phyloP scores from a whole-genome alignment of 2,888 invertebrate species.

The Drosophila recens region DNA sequence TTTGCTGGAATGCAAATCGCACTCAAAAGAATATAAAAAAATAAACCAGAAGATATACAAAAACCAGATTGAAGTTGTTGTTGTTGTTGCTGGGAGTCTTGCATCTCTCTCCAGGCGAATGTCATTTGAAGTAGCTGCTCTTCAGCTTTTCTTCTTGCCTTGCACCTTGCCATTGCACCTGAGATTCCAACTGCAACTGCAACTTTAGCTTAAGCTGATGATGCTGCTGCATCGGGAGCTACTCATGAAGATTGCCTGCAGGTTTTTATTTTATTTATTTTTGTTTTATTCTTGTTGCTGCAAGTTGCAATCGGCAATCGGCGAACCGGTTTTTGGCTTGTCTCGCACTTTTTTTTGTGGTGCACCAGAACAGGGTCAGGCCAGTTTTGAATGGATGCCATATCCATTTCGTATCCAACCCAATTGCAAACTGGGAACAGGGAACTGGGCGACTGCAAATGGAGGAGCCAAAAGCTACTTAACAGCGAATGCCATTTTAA shows the following conservation, averaged over 20 bases:
- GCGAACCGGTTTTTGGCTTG: constrained; percentile 60
- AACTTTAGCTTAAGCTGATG: constrained; percentile 39
- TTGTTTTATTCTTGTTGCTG: constrained; percentile 22
- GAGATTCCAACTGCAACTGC: constrained; percentile 42
- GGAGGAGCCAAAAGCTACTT: constrained; percentile 42
- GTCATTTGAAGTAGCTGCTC: constrained; percentile 41
- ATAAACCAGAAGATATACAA: constrained; percentile 13
- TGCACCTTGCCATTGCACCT: constrained; percentile 60
- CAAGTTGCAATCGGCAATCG: neutral
- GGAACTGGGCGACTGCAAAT: constrained; percentile 11
- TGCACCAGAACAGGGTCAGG: constrained; percentile 77
- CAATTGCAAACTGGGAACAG: constrained; percentile 4
- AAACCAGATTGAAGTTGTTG: constrained; percentile 50
- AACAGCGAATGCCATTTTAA: constrained; percentile 47
- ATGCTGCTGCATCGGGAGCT: constrained; percentile 40
- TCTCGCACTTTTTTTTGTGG: constrained; percentile 50
- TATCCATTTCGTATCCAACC: constrained; percentile 42
- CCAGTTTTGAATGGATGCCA: constrained; percentile 67
- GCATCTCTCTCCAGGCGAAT: constrained; percentile 29
- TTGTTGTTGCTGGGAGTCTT: constrained; percentile 7
- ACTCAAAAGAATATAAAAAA: constrained; percentile 13
- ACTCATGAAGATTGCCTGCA: constrained; percentile 29
- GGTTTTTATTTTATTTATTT: constrained; percentile 8
- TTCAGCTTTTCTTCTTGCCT: constrained; percentile 30
- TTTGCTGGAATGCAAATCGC: constrained; percentile 43